Evolutionary conservation across 2,113 vertebrate species (phyloP), one percentile per base, ranked within the genome.

Genomic region (Pluvialis apricaria): DNA sequence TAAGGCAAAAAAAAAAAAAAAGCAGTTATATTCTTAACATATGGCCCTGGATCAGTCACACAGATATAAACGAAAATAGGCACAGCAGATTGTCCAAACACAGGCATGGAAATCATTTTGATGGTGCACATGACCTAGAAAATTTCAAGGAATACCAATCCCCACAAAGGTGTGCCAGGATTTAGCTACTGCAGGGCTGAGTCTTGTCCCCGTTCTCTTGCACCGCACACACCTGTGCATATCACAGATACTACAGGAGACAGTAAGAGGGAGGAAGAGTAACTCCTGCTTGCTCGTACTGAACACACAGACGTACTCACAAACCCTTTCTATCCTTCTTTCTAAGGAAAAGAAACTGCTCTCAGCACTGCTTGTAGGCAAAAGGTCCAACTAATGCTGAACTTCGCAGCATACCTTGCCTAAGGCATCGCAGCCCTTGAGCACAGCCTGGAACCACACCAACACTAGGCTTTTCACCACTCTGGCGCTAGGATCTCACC

Each of bases 331-430:
- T 24, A 36, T 3, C 31, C 55, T 84, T 34, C 28, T 51, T n/a
- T 58, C 8, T 10, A 26, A 64, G 62, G 80, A 29, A 69, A 54
- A 44, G 14, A 26, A 52, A 25, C 22, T 13, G 25, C 54, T 80
- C 18, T 32, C 32, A 62, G 54, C 8, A 0, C 29, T 58, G 21
- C 15, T 51, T 28, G 42, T 2, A 72, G 31, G 24, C 26, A 66
- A 45, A 42, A 31, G 24, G 55, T 32, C 42, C 62, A 32, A 19
- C 19, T 26, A 57, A 31, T 0, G 0, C 64, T 25, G 54, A 75
- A 45, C 38, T 51, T 38, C 2, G 0, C 85, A 52, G 31, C 13
- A 6, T 4, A n/a, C 55, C 1, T 0, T 9, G 22, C 4, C 36
- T 29, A 31, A 28, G 24, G 68, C n/a, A 22, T 7, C 36, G 25